Base-by-base conservation (phyloP, 2,888 invertebrate genomes). In the Rhorus exstirpatorius region DNA sequence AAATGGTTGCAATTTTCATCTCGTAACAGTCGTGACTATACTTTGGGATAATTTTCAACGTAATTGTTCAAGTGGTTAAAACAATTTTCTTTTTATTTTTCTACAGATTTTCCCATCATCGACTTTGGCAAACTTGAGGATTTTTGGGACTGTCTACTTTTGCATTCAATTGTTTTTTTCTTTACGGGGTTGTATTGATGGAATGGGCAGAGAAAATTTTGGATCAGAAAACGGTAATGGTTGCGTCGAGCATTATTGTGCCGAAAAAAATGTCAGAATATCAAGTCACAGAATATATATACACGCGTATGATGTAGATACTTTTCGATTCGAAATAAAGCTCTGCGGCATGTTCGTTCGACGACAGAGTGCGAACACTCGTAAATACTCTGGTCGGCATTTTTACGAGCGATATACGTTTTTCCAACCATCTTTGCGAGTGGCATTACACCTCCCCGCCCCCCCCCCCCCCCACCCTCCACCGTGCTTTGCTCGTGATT, bases 331-430 rank as follows among this genome's bases (percentile, higher is more conserved):
- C 49, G 77, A 84, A 85, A 83, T 84, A n/a, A 84, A 84, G 74
- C 83, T 80, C 74, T 51, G 76, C 51, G 55, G 60, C 17, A 8
- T 65, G 46, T 26, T 24, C 38, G 55, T 31, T 41, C 8, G 24
- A 26, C 10, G 24, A 19, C 58, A 17, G 61, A 44, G 65, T 51
- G 77, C 78, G 81, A 81, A 81, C 84, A 87, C 86, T 88, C 88
- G 88, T 88, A 89, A 89, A 90, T 89, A 89, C 83, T 84, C 71
- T 83, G 61, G 84, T 85, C 86, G 87, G 85, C 88, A 88, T 90
- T 91, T 90, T 89, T 90, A 89, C 88, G 88, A 89, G 89, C 86
- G 87, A 85, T 89, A 90, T 89, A 86, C 85, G 83, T 75, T 75
- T 75, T 87, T 84, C 81, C 60, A 65, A 74, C 65, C 77, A 78